Percentiles rank a stretch among this genome's conserved stretches.
Conservation (phyloP, 2,888 invertebrate species). For the Antheraea assamensis region DNA sequence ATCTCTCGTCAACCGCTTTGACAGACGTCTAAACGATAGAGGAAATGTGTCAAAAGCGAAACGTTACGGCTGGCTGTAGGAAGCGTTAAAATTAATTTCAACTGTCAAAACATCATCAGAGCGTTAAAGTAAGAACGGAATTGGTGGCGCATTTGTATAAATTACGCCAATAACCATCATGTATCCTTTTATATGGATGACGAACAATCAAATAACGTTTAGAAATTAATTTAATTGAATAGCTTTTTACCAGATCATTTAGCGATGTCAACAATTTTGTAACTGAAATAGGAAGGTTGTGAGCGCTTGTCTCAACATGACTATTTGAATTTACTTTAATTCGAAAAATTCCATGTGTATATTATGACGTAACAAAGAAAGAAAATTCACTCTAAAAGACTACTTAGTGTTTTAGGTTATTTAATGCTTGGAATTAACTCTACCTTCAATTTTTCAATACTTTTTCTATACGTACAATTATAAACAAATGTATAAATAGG, state of each 20-base stretch:
- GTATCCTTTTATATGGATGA: background rate
- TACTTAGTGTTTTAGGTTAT: background rate
- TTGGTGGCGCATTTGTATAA: constrained; percentile 57
- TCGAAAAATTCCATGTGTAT: background rate
- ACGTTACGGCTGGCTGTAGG: constrained; percentile 21
- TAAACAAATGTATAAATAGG: background rate
- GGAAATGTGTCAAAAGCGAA: constrained; percentile 21
- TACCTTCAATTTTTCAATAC: background rate
- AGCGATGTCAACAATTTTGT: background rate
- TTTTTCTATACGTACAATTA: background rate
- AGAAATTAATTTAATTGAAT: background rate
- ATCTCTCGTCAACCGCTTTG: constrained; percentile 18
- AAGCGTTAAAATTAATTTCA: constrained; percentile 41
- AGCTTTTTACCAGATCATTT: background rate
- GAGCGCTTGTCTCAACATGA: too few relatives aligned
- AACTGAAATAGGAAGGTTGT: background rate
- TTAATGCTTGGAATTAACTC: background rate
- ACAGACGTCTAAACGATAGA: constrained; percentile 21
- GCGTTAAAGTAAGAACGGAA: constrained; percentile 44
- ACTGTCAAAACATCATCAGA: constrained; percentile 42
- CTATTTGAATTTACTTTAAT: background rate
- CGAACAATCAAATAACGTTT: constrained; percentile 7
- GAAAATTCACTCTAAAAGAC: background rate
- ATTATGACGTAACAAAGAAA: background rate
- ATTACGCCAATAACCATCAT: constrained; percentile 31